Conservation (phyloP, 92 coral and sea anemone genomes). For the Paragorgia papillata region DNA sequence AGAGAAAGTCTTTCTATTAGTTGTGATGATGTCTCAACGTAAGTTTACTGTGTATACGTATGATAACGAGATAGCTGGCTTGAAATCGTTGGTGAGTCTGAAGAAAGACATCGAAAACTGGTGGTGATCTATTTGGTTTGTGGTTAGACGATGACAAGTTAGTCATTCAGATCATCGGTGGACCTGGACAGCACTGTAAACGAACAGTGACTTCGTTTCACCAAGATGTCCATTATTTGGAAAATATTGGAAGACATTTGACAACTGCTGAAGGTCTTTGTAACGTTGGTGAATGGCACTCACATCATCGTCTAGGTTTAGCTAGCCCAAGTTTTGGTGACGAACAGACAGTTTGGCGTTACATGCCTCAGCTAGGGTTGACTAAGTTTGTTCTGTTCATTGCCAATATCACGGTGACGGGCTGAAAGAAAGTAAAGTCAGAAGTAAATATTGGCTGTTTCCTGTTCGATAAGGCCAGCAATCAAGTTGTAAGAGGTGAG, state of each 20-base stretch:
- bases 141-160: slow-evolving; percentile 69
- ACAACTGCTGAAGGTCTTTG: slow-evolving; percentile 65
- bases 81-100: slow-evolving; percentile 60
- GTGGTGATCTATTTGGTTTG: slow-evolving; percentile 86
- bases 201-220: slow-evolving; percentile 61
- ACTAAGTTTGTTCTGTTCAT: slow-evolving; percentile 73
- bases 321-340: slow-evolving; percentile 73
- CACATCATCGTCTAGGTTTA: slow-evolving; percentile 74
- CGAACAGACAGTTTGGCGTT: slow-evolving; percentile 60
- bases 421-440: neutral
- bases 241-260: slow-evolving; percentile 62
- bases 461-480: slow-evolving; percentile 41
- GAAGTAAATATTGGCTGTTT: slow-evolving; percentile 61
- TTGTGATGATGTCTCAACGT: neutral
- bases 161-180: slow-evolving; percentile 68
- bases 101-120: slow-evolving; percentile 72
- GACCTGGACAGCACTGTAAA: slow-evolving; percentile 73
- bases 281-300: slow-evolving; percentile 94
- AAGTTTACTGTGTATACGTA: slow-evolving; percentile 44
- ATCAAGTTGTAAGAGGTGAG: neutral
- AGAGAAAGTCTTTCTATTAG: neutral
- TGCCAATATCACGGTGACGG: slow-evolving; percentile 65
- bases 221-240: slow-evolving; percentile 74
- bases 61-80: slow-evolving; percentile 52
- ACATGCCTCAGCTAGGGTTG: slow-evolving; percentile 59